phyloP scores from a whole-genome alignment of 2,888 invertebrate species.

The Lepetodrilus schrolli region DNA sequence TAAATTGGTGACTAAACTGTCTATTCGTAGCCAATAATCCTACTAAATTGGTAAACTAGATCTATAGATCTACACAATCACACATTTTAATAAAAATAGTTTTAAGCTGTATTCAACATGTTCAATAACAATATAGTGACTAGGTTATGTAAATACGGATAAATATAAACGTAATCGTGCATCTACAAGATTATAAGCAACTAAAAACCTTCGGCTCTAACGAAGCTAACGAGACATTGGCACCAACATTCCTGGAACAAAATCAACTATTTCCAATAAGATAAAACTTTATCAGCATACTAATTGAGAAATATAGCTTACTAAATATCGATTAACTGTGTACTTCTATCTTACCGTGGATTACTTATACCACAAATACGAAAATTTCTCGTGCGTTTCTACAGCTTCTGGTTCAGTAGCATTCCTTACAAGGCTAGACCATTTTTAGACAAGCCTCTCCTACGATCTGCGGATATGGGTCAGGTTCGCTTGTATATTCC shows the following conservation, averaged over 20 bases:
- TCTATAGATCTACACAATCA: too few relatives aligned
- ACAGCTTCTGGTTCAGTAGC: not conserved
- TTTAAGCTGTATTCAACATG: too few relatives aligned
- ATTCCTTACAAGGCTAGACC: slow-evolving; percentile 31
- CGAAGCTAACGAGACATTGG: too few relatives aligned
- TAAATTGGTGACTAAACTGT: too few relatives aligned
- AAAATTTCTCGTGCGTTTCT: not conserved
- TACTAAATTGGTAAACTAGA: too few relatives aligned
- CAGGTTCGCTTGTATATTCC: not conserved
- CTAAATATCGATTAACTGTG: not conserved
- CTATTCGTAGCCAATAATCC: too few relatives aligned
- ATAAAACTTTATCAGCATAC: not conserved
- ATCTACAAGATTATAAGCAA: too few relatives aligned
- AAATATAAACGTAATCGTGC: too few relatives aligned
- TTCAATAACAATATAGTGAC: too few relatives aligned
- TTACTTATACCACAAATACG: not conserved
- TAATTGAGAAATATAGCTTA: not conserved
- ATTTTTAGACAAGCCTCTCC: slow-evolving; percentile 27
- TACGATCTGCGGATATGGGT: not conserved
- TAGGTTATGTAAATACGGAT: too few relatives aligned
- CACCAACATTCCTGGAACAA: not conserved
- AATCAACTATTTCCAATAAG: not conserved
- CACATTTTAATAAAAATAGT: too few relatives aligned
- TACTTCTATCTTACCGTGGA: not conserved
- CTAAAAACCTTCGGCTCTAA: too few relatives aligned